Evolutionary conservation across 2,797 vertebrate genomes (phyloP).

Genomic region (Loris lydekkerianus): DNA sequence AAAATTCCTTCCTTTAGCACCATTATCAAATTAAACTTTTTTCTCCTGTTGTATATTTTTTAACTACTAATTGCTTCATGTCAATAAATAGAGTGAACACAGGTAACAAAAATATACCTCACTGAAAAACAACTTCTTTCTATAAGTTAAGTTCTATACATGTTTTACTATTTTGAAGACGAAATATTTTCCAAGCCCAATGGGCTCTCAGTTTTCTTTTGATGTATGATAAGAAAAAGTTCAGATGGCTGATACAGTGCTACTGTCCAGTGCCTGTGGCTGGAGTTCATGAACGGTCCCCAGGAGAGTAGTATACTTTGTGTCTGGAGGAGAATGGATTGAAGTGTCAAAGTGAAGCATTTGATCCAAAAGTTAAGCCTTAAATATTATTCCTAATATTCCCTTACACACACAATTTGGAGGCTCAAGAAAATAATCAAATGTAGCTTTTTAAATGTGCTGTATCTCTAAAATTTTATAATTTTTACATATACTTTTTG

Average conservation of each 20-base stretch:
- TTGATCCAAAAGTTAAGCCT: background rate
- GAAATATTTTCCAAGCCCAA: background rate
- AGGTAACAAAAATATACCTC: background rate
- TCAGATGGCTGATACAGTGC: background rate
- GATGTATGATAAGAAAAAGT: background rate
- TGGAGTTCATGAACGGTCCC: background rate
- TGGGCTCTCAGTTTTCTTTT: background rate
- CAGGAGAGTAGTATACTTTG: background rate
- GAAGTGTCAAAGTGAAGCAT: background rate
- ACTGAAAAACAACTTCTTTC: constrained; percentile 29
- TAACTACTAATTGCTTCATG: constrained; percentile 3
- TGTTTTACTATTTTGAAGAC: constrained; percentile 24
- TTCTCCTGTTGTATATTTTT: background rate
- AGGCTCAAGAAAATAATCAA: background rate
- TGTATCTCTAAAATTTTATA: background rate
- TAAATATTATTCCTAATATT: background rate
- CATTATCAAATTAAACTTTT: background rate
- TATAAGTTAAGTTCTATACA: background rate
- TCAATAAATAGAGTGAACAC: background rate
- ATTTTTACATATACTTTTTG: background rate
- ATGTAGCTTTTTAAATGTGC: background rate
- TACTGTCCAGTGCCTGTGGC: background rate
- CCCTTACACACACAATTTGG: constrained; percentile 13
- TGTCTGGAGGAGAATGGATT: background rate
- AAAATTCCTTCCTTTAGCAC: background rate